Evolutionary conservation across 2,888 invertebrate genomes (phyloP), one percentile per base, ranked within the genome.

Genomic region (Hypomecis punctinalis): DNA sequence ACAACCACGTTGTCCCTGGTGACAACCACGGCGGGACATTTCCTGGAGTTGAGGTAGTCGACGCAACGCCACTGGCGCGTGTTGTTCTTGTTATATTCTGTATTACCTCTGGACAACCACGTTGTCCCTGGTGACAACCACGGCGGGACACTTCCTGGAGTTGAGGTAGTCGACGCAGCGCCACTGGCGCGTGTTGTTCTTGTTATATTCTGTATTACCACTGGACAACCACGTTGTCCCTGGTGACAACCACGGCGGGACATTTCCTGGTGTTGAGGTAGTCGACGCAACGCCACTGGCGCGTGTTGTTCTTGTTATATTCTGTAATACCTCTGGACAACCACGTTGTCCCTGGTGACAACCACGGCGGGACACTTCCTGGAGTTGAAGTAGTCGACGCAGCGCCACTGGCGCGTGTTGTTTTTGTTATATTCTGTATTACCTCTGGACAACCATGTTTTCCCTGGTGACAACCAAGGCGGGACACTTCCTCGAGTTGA

Each of bases 61-160:
- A 91, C 87, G 66, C 93, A 93, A 0, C 92, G 86, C 93, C n/a
- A n/a, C n/a, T n/a, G n/a, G n/a, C n/a, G n/a, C n/a, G 83, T 74
- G 36, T 75, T 79, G 66, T 86, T 83, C 0, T 78, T 70, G 56
- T 89, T 90, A 1, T 23, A 23, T 23, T 23, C 23, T 23, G 1
- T 23, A 23, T 23, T 23, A 23, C 23, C 3, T 23, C 23, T 23
- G 3, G 23, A 23, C 23, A 23, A 23, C 23, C 23, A 23, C 23
- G 1, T 23, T 23, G 23, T 23, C 3, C 23, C 23, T 23, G 23
- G 23, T 23, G 23, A 23, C 23, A 23, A 23, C 23, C 23, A 23
- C 23, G 23, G 23, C 23, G 23, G 23, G 23, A 23, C 23, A 23
- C 23, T 6, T 43, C n/a, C 11, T 43, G 11, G n/a, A 11, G n/a